phyloP scores from a whole-genome alignment of 2,888 invertebrate species.

The Sialis lutaria region DNA sequence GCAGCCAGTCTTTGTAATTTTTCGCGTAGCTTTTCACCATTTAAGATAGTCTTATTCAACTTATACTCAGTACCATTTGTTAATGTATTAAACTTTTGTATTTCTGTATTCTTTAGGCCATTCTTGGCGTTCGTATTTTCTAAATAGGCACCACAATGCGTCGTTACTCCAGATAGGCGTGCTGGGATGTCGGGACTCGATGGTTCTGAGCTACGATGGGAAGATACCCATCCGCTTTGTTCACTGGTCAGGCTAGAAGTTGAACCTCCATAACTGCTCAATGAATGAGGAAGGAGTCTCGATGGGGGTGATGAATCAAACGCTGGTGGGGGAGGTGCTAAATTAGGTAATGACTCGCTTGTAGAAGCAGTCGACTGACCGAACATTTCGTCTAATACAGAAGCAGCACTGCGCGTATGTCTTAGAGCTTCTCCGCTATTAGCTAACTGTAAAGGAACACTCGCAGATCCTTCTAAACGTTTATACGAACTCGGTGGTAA shows the following conservation, averaged over 20 bases:
- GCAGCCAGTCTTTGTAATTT: constrained; percentile 44
- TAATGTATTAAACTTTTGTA: constrained; percentile 4
- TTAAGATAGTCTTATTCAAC: constrained; percentile 28
- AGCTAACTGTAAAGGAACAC: constrained; percentile 45
- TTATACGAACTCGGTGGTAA: constrained; percentile 16
- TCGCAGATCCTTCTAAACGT: constrained; percentile 37
- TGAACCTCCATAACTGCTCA: constrained; percentile 27
- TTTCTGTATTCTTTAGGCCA: neutral
- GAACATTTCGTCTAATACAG: constrained; percentile 38
- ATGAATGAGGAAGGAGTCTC: constrained; percentile 21
- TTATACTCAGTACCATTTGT: constrained; percentile 1
- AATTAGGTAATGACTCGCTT: constrained; percentile 55
- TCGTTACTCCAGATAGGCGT: neutral
- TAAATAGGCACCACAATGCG: neutral
- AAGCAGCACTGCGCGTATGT: constrained; percentile 37
- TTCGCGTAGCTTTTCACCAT: constrained; percentile 47
- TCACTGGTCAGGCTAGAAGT: constrained; percentile 56
- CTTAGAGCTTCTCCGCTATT: constrained; percentile 29
- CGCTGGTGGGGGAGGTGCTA: constrained; percentile 36
- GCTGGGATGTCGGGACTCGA: constrained; percentile 36
- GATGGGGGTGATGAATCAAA: constrained; percentile 1
- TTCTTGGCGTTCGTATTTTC: neutral
- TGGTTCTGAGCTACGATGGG: constrained; percentile 47
- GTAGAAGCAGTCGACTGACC: constrained; percentile 12
- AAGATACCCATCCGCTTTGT: constrained; percentile 79